A percentile compares a stretch with the other conserved stretches of the same genome.
Evolutionary conservation across 2,888 invertebrate genomes (phyloP).

Genomic region (Lepidocyrtoides sp.): DNA sequence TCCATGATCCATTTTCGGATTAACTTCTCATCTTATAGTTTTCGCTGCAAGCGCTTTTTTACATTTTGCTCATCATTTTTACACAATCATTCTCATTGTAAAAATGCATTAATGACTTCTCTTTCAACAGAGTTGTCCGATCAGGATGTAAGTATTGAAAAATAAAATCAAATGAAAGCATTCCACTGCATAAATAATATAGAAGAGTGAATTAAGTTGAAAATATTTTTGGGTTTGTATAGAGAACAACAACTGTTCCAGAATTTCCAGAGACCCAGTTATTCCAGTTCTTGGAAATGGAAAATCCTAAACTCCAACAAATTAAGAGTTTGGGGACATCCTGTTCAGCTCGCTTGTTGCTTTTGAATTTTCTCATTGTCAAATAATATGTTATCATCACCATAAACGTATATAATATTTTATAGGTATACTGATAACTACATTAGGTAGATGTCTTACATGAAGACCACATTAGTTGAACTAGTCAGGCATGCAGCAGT

Average conservation of each 20-base stretch:
- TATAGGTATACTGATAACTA: not conserved
- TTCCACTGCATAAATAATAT: too few species aligned
- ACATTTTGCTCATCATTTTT: not conserved
- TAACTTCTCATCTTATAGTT: conserved; percentile 3
- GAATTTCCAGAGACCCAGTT: conserved; percentile 38
- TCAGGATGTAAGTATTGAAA: not conserved
- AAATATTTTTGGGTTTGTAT: not conserved
- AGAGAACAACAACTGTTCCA: not conserved
- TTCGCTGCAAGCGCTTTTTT: conserved; percentile 21
- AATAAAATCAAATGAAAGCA: not conserved
- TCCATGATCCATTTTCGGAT: conserved; percentile 69
- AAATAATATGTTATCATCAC: not conserved
- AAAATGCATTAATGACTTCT: not conserved
- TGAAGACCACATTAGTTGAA: not conserved
- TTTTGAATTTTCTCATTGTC: not conserved
- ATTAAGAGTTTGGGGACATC: conserved; percentile 25
- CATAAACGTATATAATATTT: too few species aligned
- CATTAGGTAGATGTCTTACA: too few species aligned
- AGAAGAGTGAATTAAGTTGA: not conserved
- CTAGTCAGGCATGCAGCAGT: not conserved
- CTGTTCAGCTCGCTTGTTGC: conserved; percentile 8
- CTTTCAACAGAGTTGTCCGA: not conserved
- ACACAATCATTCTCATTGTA: conserved; percentile 7
- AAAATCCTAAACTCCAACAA: conserved; percentile 25
- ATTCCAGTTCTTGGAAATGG: conserved; percentile 44